Base-by-base conservation (phyloP, 1,140 invertebrate genomes). In the Grapholita molesta region DNA sequence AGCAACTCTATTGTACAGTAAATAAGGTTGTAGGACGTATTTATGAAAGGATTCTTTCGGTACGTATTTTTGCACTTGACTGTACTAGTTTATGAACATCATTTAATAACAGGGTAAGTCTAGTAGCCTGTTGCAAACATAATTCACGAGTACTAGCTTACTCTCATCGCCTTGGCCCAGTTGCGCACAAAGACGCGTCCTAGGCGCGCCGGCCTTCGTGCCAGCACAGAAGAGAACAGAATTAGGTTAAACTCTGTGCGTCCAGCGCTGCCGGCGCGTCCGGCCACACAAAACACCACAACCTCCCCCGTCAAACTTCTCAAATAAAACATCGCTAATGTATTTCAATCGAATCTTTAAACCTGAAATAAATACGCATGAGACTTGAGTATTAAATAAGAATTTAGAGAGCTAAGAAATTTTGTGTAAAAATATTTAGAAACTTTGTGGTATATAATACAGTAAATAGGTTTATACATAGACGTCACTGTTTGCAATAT, bases 241-340 rank as follows among this genome's bases (percentile, higher is more conserved):
- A 83, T 81, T 83, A 76, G 79, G 77, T 81, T 83, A 81, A 83
- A 83, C 79, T 81, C 67, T 25, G 64, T 61, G 48, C 42, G 69
- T 55, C 72, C 66, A 66, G 68, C 70, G 15, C 32, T 15, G 42
- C 24, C 66, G 67, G 72, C 48, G 75, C 70, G 73, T 73, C 70
- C 70, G 57, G 64, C 42, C 52, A 25, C 21, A 68, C 70, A 70
- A 71, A 72, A 55, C 66, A 68, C 35, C 25, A 25, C 25, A 30
- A 25, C 55, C 28, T 61, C 25, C 11, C 28, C 25, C 25, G 28
- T 61, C 24, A 15, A 61, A 32, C 55, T 61, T 30, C 24, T 64
- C 53, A 73, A 75, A 75, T 57, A 65, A 75, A 70, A 68, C 68
- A 66, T 66, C 68, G 15, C 18, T 48, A 48, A 48, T 48, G 35